Base-by-base conservation (phyloP, 2,888 invertebrate genomes). In the Hydroisotoma schaefferi region DNA sequence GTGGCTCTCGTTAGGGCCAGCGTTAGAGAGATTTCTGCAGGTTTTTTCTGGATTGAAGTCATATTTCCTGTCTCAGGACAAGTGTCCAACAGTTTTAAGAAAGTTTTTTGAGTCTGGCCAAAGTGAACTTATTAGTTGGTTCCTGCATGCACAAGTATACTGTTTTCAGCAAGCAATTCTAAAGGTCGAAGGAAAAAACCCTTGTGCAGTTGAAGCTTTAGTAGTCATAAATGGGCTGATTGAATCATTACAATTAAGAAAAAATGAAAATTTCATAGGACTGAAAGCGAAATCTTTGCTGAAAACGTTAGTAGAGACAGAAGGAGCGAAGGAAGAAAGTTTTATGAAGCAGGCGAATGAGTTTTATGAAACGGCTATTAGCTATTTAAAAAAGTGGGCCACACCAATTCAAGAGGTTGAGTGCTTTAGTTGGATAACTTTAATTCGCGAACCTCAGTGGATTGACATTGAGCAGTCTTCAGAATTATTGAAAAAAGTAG, bases 1-100 rank as follows among this genome's bases (percentile, higher is more conserved):
- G n/a, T 74, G 70, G 70, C 67, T 73, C 55, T 67, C 70, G 6
- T 59, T 75, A 55, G 65, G 73, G 57, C 72, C 71, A 37, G 69
- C 69, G 25, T 23, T 65, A 63, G 60, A 63, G 48, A 2, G 60
- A 56, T 2, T 60, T 27, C n/a, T 57, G 4, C 40, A 60, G 49
- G 26, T 63, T 4, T 60, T 20, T 20, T 46, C 51, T 22, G 53
- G 28, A 26, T 18, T 57, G 20, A 63, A 60, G 25, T 49, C 57
- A 5, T 59, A 38, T 49, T 63, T 60, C 26, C 43, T 40, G 1
- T 49, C 56, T 1, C 28, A 59, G 56, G 22, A 15, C 6, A 27
- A 2, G 2, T 53, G 47, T 38, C 57, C 61, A 37, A 15, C 20
- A 26, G 18, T 40, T n/a, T 27, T 55, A 20, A 55, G 48, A 53